phyloP scores from a whole-genome alignment of 2,888 invertebrate genomes.

The Galerucella nymphaeae region DNA sequence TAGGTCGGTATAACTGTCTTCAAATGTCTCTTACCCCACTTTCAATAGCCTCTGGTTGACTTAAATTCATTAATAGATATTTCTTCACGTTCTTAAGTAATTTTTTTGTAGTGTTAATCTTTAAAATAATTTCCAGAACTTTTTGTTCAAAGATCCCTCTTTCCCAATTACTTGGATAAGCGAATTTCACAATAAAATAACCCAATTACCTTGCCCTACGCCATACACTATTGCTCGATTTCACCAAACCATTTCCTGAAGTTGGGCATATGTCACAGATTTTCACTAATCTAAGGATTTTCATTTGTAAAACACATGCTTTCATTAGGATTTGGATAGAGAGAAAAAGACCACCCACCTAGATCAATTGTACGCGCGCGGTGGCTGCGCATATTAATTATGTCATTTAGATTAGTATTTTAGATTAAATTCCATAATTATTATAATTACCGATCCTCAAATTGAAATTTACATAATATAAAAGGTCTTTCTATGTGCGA shows the following conservation, averaged over 20 bases:
- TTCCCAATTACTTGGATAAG: neutral
- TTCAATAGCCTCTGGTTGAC: too few relatives aligned
- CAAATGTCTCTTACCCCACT: too few relatives aligned
- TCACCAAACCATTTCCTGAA: too few relatives aligned
- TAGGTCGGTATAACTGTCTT: too few relatives aligned
- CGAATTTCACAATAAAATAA: neutral
- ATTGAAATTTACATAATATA: conserved; percentile 50
- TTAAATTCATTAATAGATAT: too few relatives aligned
- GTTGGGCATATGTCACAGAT: neutral
- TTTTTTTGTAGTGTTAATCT: neutral
- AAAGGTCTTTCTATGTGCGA: conserved; percentile 36
- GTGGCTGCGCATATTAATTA: conserved; percentile 51
- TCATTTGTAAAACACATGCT: conserved; percentile 10
- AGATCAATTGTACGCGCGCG: conserved; percentile 28
- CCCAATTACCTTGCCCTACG: neutral
- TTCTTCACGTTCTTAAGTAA: too few relatives aligned
- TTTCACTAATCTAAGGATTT: too few relatives aligned
- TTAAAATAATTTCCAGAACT: neutral
- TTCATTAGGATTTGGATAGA: neutral
- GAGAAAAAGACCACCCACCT: conserved; percentile 49
- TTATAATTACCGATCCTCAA: conserved; percentile 48
- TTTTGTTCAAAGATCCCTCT: neutral
- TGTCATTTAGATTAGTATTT: conserved; percentile 56
- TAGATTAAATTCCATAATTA: conserved; percentile 52
- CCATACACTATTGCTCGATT: neutral